Percentiles rank a stretch among this genome's conserved stretches.
phyloP scores from a whole-genome alignment of 2,113 vertebrate species.

The Nycticryphes semicollaris region DNA sequence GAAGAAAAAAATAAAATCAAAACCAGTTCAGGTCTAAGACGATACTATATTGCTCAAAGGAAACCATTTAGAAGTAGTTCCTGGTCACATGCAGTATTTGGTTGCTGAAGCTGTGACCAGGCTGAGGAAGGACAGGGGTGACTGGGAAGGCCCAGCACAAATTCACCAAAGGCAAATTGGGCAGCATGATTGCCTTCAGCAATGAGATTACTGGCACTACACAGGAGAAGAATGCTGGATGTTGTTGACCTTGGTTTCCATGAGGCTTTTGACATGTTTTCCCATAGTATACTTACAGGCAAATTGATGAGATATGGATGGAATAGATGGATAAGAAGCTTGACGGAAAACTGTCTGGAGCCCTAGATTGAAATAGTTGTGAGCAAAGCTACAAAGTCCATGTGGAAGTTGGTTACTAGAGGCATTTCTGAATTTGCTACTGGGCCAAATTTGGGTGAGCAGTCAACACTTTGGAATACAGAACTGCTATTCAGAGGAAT shows the following conservation, averaged over 20 bases:
- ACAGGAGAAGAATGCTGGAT: not conserved
- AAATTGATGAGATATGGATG: not conserved
- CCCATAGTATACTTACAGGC: not conserved
- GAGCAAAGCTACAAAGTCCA: not conserved
- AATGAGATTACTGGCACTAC: not conserved
- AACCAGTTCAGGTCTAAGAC: not conserved
- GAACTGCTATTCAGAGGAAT: not conserved
- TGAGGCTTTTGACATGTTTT: not conserved
- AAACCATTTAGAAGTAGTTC: not conserved
- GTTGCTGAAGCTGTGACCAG: not conserved
- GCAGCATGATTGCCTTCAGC: not conserved
- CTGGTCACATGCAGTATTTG: rapidly evolving
- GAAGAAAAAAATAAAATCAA: rapidly evolving
- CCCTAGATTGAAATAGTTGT: not conserved
- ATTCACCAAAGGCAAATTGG: not conserved
- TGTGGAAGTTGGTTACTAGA: not conserved
- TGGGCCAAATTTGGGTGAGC: not conserved
- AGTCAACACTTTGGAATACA: not conserved
- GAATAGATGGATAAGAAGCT: not conserved
- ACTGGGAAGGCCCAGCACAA: not conserved
- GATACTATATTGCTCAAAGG: not conserved
- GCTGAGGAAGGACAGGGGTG: not conserved
- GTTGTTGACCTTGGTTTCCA: not conserved
- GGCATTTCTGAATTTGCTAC: not conserved
- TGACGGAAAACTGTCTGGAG: not conserved